Evolutionary conservation across 2,113 vertebrate species (phyloP), one percentile per base, ranked within the genome.

Genomic region (Neogobius melanostomus): DNA sequence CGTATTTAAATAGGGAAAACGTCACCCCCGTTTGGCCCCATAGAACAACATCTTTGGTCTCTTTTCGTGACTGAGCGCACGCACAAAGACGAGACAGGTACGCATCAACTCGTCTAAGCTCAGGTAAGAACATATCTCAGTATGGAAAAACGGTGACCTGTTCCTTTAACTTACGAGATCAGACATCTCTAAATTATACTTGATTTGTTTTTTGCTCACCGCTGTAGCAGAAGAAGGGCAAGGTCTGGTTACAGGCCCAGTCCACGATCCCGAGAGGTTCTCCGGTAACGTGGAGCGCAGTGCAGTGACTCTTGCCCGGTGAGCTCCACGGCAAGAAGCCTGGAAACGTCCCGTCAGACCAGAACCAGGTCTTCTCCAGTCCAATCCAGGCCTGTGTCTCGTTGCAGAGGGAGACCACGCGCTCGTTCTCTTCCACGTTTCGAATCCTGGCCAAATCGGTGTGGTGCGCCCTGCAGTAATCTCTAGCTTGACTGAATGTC

Each of bases 361-460:
- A 82, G 63, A 2, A 7, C 75, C 71, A 82, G 43, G 6, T 2
- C 50, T 9, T 0, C 0, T 4, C 14, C 36, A 82, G 52, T 16
- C 75, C 80, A 3, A 77, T 65, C 80, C 72, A 80, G 2, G 9
- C 8, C 5, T 0, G 8, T 0, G 1, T 1, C 6, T 3, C 6
- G 0, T 0, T 5, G 8, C 5, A 6, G 0, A 14, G 21, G 3
- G 0, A 8, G 28, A 6, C n/a, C 12, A 79, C 46, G 36, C 1
- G 5, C 1, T 52, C 0, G 5, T 77, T 81, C 5, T 81, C 79
- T 0, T n/a, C 10, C 46, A 7, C 6, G 63, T 45, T 53, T 45
- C 21, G 16, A 10, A 81, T 63, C 4, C 57, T 17, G 66, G 72
- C 75, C 72, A 84, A 76, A 46, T 71, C 70, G 16, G 72, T 74